Conservation (phyloP, 2,113 vertebrate species). For the Aldabrachelys gigantea region DNA sequence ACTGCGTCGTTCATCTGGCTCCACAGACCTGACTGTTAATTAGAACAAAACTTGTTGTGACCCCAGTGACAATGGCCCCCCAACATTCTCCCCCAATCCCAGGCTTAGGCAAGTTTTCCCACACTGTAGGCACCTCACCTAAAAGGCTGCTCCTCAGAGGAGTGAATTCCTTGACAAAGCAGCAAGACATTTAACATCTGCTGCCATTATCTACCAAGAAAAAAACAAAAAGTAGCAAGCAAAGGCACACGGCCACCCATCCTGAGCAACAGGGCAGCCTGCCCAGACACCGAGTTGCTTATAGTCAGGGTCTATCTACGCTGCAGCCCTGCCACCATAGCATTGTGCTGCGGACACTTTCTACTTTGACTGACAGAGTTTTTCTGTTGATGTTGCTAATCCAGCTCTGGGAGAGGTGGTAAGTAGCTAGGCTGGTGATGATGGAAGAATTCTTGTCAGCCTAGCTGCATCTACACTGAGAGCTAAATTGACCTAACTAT, state of each 20-base stretch:
- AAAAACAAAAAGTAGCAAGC: neutral
- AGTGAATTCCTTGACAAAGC: neutral
- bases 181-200: neutral
- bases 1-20: neutral
- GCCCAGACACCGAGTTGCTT: neutral
- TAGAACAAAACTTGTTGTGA: too few species aligned
- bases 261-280: neutral
- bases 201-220: neutral
- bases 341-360: neutral
- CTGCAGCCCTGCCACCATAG: neutral
- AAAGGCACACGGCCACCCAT: neutral
- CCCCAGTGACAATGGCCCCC: neutral
- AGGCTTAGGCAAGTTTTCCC: neutral
- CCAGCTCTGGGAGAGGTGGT: neutral
- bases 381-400: neutral
- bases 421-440: too few species aligned
- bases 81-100: neutral
- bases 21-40: neutral
- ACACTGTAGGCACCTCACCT: neutral
- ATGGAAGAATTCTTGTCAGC: neutral
- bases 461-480: neutral
- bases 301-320: neutral
- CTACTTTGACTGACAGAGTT: neutral
- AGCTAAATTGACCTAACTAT: neutral
- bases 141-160: neutral